These are phyloP conservation scores for Globia sparganii DNA, from an alignment of 2,888 invertebrate genomes.

Conservation along the genomic window DNA sequence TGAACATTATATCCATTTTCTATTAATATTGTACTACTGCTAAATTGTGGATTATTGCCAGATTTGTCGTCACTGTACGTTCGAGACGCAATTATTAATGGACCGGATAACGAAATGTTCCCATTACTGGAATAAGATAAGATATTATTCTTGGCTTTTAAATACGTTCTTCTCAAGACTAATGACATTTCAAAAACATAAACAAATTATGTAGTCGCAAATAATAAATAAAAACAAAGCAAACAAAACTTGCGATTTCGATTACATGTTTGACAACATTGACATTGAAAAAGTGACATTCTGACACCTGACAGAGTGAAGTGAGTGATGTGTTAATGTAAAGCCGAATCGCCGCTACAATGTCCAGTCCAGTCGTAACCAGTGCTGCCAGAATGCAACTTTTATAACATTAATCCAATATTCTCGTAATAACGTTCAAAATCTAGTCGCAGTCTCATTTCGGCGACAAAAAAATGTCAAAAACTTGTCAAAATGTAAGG, in stretches of 20 bases:
- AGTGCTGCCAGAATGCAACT: no score
- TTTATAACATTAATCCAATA: no score
- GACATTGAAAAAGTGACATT: conserved; percentile 32
- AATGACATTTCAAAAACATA: conserved; percentile 75
- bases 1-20: conserved; percentile 93
- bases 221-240: conserved; percentile 45
- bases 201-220: conserved; percentile 47
- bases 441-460: no score
- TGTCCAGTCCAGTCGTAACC: not conserved
- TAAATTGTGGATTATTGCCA: conserved; percentile 78
- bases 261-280: conserved; percentile 54
- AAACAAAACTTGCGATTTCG: conserved; percentile 18
- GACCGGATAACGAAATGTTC: conserved; percentile 62
- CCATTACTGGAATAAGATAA: conserved; percentile 70
- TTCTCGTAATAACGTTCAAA: no score
- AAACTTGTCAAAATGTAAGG: no score
- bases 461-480: no score
- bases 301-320: not conserved
- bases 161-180: conserved; percentile 80
- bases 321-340: no score
- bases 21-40: conserved; percentile 89
- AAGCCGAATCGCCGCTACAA: no score
- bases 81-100: conserved; percentile 68
- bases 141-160: conserved; percentile 79
- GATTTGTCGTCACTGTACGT: conserved; percentile 79